Evolutionary conservation across 2,888 invertebrate genomes (phyloP).

Genomic region (Eugnorisma glareosa): DNA sequence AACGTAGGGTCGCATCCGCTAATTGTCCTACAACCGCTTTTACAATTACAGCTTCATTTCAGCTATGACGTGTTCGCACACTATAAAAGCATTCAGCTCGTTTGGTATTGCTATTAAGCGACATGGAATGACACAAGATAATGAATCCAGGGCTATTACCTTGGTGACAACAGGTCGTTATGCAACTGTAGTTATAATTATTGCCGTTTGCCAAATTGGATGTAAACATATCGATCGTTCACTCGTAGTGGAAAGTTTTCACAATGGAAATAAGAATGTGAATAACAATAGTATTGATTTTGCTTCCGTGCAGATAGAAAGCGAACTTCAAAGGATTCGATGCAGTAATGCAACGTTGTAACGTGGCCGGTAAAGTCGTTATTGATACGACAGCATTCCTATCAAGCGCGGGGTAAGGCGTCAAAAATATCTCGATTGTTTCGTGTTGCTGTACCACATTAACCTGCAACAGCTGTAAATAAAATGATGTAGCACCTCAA

Average conservation of each 20-base stretch:
- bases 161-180: conserved; percentile 79
- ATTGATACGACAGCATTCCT: conserved; percentile 32
- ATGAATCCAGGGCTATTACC: conserved; percentile 80
- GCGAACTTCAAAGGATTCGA: conserved; percentile 48
- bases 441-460: conserved; percentile 83
- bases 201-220: conserved; percentile 79
- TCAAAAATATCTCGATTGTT: conserved; percentile 86
- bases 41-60: conserved; percentile 69
- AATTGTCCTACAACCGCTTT: conserved; percentile 63
- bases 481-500: conserved; percentile 88
- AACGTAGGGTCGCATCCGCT: conserved; percentile 60
- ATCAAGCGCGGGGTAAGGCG: conserved; percentile 28
- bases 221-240: conserved; percentile 78
- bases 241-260: conserved; percentile 72
- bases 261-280: conserved; percentile 59
- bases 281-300: conserved; percentile 55
- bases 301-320: conserved; percentile 30
- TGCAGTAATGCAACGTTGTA: conserved; percentile 29
- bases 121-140: conserved; percentile 77
- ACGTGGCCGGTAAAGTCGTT: conserved; percentile 20
- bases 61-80: conserved; percentile 71
- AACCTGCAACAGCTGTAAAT: conserved; percentile 87
- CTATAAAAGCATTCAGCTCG: conserved; percentile 73
- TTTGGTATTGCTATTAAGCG: conserved; percentile 75
- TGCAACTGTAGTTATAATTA: conserved; percentile 79